Conservation (phyloP, 2,113 vertebrate species). For the Oreocharis arfaki region DNA sequence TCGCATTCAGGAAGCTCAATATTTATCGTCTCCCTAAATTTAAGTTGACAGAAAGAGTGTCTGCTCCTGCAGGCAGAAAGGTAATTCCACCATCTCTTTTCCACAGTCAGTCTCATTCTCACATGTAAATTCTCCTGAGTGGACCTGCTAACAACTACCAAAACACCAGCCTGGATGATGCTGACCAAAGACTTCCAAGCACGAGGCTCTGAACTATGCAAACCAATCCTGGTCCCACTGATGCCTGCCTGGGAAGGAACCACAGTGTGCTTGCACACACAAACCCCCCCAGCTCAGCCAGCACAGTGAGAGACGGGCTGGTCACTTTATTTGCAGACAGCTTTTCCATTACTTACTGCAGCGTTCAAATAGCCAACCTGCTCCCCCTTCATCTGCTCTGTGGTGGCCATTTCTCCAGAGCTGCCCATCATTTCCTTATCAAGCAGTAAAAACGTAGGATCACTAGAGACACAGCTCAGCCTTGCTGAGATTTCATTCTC, state of each 20-base stretch:
- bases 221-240: background rate
- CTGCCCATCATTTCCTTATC: conserved; percentile 65
- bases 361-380: background rate
- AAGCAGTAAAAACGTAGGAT: conserved; percentile 48
- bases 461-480: conserved; percentile 37
- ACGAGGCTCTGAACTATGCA: background rate
- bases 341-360: background rate
- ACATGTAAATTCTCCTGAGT: background rate
- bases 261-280: background rate
- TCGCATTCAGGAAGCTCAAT: background rate
- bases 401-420: conserved; percentile 28
- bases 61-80: background rate
- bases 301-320: background rate
- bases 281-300: background rate
- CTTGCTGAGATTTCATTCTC: conserved; percentile 62
- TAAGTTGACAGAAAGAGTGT: background rate
- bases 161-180: background rate
- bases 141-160: background rate
- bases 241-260: background rate
- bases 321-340: background rate
- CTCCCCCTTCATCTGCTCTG: conserved; percentile 33
- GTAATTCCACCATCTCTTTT: background rate
- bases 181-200: background rate
- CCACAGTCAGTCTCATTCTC: background rate
- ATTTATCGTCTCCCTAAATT: background rate